phyloP scores from a whole-genome alignment of 2,797 vertebrate genomes.

The Thalassophryne amazonica region DNA sequence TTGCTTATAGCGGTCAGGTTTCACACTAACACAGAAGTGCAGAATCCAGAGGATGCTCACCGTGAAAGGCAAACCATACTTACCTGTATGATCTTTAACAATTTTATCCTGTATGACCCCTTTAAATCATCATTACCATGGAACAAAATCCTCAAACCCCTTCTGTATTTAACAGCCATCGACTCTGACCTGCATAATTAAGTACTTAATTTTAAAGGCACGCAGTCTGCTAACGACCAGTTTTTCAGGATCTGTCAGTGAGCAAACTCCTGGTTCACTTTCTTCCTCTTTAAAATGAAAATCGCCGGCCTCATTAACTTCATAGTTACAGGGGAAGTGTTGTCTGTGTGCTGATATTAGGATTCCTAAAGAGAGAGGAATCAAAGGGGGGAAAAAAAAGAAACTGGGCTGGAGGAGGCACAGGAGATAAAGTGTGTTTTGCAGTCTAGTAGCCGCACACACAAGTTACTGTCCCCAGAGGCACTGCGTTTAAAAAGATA shows the following conservation, averaged over 20 bases:
- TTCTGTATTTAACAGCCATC: not conserved
- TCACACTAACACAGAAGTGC: too few species aligned
- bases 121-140: not conserved
- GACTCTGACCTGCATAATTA: slow-evolving; percentile 13
- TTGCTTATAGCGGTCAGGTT: too few species aligned
- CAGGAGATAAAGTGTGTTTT: slow-evolving; percentile 13
- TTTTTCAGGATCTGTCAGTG: too few species aligned
- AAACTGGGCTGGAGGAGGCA: slow-evolving; percentile 2
- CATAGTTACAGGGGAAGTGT: too few species aligned
- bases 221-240: too few species aligned
- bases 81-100: too few species aligned
- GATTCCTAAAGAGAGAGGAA: slow-evolving; percentile 13
- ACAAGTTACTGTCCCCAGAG: not conserved
- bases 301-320: slow-evolving; percentile 38
- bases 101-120: too few species aligned
- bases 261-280: slow-evolving; percentile 8
- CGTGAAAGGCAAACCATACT: too few species aligned
- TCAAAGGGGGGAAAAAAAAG: not conserved
- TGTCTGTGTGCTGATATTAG: slow-evolving; percentile 55
- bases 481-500: slow-evolving; percentile 1
- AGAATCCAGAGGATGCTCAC: too few species aligned
- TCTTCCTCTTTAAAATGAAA: slow-evolving; percentile 26
- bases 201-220: too few species aligned
- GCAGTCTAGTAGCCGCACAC: not conserved
- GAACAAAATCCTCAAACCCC: not conserved